Conservation (phyloP, 2,888 invertebrate species). For the Tiliacea citrago region DNA sequence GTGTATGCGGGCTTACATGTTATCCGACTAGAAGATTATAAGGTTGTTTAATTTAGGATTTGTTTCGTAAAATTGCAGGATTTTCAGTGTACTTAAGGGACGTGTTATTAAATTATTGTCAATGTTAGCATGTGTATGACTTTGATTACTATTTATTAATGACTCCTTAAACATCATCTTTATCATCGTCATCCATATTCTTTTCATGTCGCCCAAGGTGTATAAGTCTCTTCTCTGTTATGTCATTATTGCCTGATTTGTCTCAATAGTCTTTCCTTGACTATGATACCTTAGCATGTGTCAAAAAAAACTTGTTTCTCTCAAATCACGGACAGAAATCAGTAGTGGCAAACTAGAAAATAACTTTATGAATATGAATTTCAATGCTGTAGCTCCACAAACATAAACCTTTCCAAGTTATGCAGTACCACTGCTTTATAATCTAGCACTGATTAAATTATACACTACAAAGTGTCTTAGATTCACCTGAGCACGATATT, state of each 20-base stretch:
- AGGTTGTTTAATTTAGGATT: not conserved
- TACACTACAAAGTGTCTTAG: conserved; percentile 22
- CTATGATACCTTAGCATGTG: not conserved
- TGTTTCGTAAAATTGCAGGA: not conserved
- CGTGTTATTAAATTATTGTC: not conserved
- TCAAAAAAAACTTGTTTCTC: too few relatives aligned
- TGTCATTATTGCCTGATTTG: not conserved
- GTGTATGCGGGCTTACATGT: conserved; percentile 9
- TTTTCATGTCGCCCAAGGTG: not conserved
- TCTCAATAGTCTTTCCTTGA: not conserved
- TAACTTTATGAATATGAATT: not conserved
- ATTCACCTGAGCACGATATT: conserved; percentile 39
- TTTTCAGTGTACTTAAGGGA: not conserved
- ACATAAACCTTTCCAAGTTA: not conserved
- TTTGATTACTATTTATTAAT: not conserved
- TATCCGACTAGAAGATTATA: not conserved
- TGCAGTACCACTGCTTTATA: conserved; percentile 4
- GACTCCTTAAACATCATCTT: not conserved
- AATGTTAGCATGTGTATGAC: too few relatives aligned
- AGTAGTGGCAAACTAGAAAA: not conserved
- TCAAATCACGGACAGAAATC: not conserved
- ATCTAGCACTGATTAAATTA: conserved; percentile 35
- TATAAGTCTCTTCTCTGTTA: too few relatives aligned
- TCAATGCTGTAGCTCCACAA: not conserved
- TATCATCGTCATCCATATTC: not conserved